A percentile compares a stretch with the other conserved stretches of the same genome.
These are phyloP conservation scores for Fabriciana adippe DNA, from an alignment of 2,888 invertebrate species.

Conservation along the genomic window DNA sequence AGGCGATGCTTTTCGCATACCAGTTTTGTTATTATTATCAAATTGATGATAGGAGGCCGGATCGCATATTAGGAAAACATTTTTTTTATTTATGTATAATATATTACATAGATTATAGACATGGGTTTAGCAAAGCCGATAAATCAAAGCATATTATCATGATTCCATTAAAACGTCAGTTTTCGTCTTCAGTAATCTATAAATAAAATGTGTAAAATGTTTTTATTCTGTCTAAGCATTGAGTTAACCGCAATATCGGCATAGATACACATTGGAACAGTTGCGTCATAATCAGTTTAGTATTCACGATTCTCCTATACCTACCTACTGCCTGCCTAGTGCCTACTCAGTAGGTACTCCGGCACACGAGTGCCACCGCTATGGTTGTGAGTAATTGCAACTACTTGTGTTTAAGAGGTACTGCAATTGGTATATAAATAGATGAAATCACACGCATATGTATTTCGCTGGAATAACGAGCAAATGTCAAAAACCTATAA, in stretches of 20 bases:
- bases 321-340: neutral
- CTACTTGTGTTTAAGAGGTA: conserved; percentile 19
- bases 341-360: neutral
- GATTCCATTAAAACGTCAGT: too few species aligned
- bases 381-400: conserved; percentile 20
- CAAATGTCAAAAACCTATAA: conserved; percentile 14
- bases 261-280: conserved; percentile 13
- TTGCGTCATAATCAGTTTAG: conserved; percentile 21
- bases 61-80: too few species aligned
- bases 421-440: conserved; percentile 21
- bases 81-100: too few species aligned
- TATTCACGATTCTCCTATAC: conserved; percentile 20
- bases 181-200: too few species aligned
- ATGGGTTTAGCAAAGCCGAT: too few species aligned
- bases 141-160: too few species aligned
- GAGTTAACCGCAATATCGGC: conserved; percentile 3
- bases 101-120: too few species aligned
- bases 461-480: conserved; percentile 9
- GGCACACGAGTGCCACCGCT: conserved; percentile 15
- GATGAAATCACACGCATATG: conserved; percentile 6
- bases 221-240: neutral
- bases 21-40: too few species aligned
- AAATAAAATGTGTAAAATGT: too few species aligned
- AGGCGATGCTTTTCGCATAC: too few species aligned
- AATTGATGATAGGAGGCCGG: too few species aligned